Conservation (phyloP, 1,140 invertebrate species). For the Euwallacea similis region DNA sequence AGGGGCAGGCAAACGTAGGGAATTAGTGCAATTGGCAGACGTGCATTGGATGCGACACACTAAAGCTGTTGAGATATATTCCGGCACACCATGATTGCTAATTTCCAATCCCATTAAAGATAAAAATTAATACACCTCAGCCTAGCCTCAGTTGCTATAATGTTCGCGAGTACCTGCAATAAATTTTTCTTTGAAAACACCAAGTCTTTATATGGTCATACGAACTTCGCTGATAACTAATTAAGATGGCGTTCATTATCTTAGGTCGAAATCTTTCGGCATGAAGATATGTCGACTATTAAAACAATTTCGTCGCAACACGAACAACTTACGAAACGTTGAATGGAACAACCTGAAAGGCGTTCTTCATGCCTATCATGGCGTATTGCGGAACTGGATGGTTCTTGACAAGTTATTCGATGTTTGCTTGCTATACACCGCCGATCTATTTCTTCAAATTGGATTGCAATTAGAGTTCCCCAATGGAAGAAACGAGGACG, state of each 20-base stretch:
- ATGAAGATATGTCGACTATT: conserved; percentile 20
- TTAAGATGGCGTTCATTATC: conserved; percentile 30
- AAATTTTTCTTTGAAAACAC: conserved; percentile 17
- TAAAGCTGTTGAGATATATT: background rate
- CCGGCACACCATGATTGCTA: background rate
- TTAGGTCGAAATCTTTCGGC: conserved; percentile 21
- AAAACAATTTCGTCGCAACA: conserved; percentile 21
- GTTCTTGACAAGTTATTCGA: too few species aligned
- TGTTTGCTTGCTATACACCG: too few species aligned
- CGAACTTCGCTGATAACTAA: conserved; percentile 26
- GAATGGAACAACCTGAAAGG: conserved; percentile 14
- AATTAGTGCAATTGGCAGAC: background rate
- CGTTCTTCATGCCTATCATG: background rate
- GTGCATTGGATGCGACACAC: background rate
- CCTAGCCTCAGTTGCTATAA: conserved; percentile 10
- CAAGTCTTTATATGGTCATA: conserved; percentile 7
- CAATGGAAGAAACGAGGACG: too few species aligned
- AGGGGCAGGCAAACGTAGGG: background rate
- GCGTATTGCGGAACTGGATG: too few species aligned
- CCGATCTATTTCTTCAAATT: too few species aligned
- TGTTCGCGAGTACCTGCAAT: conserved; percentile 6
- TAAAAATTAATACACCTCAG: conserved; percentile 14
- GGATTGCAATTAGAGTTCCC: too few species aligned
- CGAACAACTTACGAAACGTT: conserved; percentile 20
- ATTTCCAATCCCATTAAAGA: conserved; percentile 18